Percentiles rank a stretch among this genome's conserved stretches.
Conservation (phyloP, 2,888 invertebrate species). For the Kryphioiulus occultus region DNA sequence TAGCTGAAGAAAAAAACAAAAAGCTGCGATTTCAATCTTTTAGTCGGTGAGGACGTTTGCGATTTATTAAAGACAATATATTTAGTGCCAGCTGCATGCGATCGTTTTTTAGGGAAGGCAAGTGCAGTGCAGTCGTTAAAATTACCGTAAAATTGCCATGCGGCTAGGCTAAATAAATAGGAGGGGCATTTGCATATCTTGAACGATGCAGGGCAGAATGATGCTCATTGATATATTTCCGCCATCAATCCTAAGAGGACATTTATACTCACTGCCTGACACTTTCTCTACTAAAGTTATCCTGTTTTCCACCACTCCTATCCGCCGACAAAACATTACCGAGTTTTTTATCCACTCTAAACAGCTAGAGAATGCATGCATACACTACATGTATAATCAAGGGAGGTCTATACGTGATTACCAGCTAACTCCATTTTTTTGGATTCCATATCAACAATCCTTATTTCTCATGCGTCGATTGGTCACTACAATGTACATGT, state of each 20-base stretch:
- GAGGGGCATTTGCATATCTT: constrained; percentile 47
- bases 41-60: constrained; percentile 31
- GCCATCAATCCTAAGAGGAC: constrained; percentile 50
- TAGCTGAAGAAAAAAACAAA: not conserved
- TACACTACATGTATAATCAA: not conserved
- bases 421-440: not conserved
- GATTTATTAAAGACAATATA: constrained; percentile 21
- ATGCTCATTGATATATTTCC: constrained; percentile 52
- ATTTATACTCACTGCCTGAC: constrained; percentile 28
- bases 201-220: constrained; percentile 45
- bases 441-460: no score
- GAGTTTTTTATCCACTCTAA: not conserved
- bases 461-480: not conserved
- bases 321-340: not conserved
- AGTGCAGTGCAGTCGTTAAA: constrained; percentile 41
- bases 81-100: constrained; percentile 21
- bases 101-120: constrained; percentile 21
- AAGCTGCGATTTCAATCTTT: constrained; percentile 31
- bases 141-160: constrained; percentile 45
- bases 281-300: constrained; percentile 58
- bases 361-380: not conserved
- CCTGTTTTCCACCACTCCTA: constrained; percentile 38
- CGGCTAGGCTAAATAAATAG: constrained; percentile 44
- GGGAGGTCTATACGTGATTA: not conserved
- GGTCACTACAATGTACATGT: no score